Evolutionary conservation across 2,888 invertebrate species (phyloP).

Genomic region (Torymus auratus): DNA sequence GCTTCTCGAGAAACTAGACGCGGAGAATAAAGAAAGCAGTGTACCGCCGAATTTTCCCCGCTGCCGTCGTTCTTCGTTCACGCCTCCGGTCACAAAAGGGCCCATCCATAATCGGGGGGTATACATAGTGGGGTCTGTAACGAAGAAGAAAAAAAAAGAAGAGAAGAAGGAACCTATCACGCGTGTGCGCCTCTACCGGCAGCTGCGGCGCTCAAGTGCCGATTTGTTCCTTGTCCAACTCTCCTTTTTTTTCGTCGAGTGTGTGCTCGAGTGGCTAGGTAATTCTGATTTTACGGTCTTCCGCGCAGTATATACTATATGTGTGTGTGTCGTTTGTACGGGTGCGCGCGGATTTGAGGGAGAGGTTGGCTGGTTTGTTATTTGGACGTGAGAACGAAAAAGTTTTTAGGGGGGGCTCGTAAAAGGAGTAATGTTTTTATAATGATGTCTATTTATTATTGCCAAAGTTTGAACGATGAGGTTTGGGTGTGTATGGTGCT

Average conservation of each 20-base stretch:
- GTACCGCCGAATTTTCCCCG: conserved; percentile 9
- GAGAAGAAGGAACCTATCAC: background rate
- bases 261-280: background rate
- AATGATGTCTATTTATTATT: no score
- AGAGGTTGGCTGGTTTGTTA: background rate
- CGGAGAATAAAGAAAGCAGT: background rate
- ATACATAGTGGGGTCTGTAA: no score
- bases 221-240: conserved; percentile 15
- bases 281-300: conserved; percentile 22
- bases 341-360: background rate
- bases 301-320: background rate
- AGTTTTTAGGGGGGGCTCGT: background rate
- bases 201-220: conserved; percentile 18
- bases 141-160: background rate
- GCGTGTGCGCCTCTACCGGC: background rate
- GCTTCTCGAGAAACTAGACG: background rate
- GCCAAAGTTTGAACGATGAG: no score
- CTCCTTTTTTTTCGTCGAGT: conserved; percentile 1
- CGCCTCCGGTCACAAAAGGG: conserved; percentile 17
- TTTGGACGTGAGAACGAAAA: conserved; percentile 13
- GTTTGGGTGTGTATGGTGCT: no score
- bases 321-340: background rate
- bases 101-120: background rate
- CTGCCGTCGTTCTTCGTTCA: background rate
- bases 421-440: background rate